phyloP scores from a whole-genome alignment of 2,113 vertebrate species.

The Cariama cristata region DNA sequence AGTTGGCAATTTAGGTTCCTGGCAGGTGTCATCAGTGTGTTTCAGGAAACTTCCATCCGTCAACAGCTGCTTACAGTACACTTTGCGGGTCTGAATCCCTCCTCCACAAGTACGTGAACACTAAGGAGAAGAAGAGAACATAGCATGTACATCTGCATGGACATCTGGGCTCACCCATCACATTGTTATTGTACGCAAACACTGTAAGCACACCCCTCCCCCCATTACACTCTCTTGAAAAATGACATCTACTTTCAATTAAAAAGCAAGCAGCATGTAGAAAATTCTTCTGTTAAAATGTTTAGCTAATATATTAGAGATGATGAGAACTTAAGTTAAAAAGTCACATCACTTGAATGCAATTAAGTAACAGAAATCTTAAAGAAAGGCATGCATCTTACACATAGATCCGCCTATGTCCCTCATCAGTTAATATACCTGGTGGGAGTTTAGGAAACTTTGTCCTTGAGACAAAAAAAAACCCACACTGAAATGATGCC shows the following conservation, averaged over 20 bases:
- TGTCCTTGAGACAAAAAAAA: not conserved
- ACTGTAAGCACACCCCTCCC: not conserved
- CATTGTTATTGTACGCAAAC: not conserved
- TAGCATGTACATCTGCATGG: not conserved
- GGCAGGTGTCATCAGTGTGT: slow-evolving; percentile 79
- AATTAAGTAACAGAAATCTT: not conserved
- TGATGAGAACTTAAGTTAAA: not conserved
- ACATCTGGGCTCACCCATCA: not conserved
- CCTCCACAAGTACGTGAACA: slow-evolving; percentile 89
- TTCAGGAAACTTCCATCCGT: slow-evolving; percentile 85
- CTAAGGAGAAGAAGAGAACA: slow-evolving; percentile 62
- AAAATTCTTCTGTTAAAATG: not conserved
- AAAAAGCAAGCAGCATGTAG: not conserved
- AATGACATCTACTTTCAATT: not conserved
- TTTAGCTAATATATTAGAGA: not conserved
- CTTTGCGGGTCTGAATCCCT: slow-evolving; percentile 83
- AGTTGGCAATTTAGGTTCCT: slow-evolving; percentile 66
- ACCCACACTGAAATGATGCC: not conserved
- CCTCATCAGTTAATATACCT: not conserved
- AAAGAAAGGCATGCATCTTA: not conserved
- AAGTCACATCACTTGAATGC: not conserved
- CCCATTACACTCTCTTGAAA: not conserved
- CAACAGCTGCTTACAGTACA: slow-evolving; percentile 88
- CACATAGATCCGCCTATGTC: not conserved
- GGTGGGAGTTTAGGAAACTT: not conserved